Evolutionary conservation across 1,140 invertebrate genomes (phyloP).

Genomic region (Belonocnema kinseyi): DNA sequence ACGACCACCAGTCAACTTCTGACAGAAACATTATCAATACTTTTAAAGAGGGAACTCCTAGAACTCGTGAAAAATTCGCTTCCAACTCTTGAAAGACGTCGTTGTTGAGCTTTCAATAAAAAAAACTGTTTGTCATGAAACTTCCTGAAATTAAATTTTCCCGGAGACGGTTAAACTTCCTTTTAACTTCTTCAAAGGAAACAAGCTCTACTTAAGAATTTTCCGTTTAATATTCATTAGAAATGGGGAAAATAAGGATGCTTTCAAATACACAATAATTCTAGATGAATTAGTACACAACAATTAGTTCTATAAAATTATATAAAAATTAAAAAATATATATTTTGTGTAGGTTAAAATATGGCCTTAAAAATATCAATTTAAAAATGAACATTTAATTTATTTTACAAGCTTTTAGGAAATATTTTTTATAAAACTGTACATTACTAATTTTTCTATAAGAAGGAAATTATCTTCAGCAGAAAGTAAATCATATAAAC

Average conservation of each 20-base stretch:
- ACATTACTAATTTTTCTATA: too few species aligned
- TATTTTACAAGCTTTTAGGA: too few species aligned
- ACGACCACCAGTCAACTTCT: constrained; percentile 9
- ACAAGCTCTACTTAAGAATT: neutral
- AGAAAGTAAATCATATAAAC: too few species aligned
- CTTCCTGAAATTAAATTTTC: neutral
- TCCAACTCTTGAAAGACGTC: neutral
- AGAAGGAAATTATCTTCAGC: too few species aligned
- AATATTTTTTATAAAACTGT: too few species aligned
- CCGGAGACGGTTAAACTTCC: neutral
- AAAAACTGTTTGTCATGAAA: constrained; percentile 23
- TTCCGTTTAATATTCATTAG: neutral
- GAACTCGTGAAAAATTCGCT: constrained; percentile 10
- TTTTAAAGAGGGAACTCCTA: neutral
- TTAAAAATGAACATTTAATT: too few species aligned
- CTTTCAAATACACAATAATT: too few species aligned
- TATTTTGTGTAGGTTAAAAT: too few species aligned
- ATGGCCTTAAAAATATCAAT: too few species aligned
- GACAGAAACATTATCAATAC: constrained; percentile 23
- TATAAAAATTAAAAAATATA: too few species aligned
- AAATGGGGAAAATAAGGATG: neutral
- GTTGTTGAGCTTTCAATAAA: constrained; percentile 6
- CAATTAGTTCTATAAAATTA: too few species aligned
- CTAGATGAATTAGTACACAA: too few species aligned
- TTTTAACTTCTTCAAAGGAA: neutral